Conservation (phyloP, 1,140 invertebrate genomes). For the Lysiphlebus fabarum region DNA sequence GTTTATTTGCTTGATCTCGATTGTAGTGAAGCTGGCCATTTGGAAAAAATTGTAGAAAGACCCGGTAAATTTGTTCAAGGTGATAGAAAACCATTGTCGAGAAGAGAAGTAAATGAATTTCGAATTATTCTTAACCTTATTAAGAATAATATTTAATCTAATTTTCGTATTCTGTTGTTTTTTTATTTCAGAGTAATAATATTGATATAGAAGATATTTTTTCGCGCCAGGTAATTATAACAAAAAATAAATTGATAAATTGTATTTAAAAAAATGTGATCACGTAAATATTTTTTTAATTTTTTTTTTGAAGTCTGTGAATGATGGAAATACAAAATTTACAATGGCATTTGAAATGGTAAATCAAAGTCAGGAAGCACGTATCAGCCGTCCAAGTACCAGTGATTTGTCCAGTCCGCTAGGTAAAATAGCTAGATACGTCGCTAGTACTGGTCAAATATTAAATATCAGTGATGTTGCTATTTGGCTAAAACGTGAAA, state of each 20-base stretch:
- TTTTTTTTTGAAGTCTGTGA: constrained; percentile 37
- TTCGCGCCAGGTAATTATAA: constrained; percentile 61
- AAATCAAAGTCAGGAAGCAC: constrained; percentile 57
- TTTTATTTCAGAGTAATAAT: constrained; percentile 61
- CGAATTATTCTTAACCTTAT: constrained; percentile 11
- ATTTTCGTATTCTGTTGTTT: constrained; percentile 20
- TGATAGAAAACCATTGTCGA: constrained; percentile 62
- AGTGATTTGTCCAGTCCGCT: constrained; percentile 60
- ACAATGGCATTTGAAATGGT: constrained; percentile 78
- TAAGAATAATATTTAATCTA: constrained; percentile 1
- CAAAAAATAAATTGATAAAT: constrained; percentile 11
- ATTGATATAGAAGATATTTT: constrained; percentile 69
- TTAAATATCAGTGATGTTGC: constrained; percentile 79
- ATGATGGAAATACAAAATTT: constrained; percentile 61
- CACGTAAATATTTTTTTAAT: no score
- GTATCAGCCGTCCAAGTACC: constrained; percentile 57
- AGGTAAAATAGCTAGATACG: constrained; percentile 76
- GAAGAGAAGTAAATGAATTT: constrained; percentile 58
- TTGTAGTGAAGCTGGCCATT: constrained; percentile 78
- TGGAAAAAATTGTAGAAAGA: constrained; percentile 77
- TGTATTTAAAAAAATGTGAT: background rate
- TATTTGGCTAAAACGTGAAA: constrained; percentile 63
- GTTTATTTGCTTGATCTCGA: constrained; percentile 86
- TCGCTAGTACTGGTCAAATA: constrained; percentile 76
- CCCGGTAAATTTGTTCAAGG: constrained; percentile 62